Conservation (phyloP, 2,113 vertebrate species). For the Psammodynastes pulverulentus region DNA sequence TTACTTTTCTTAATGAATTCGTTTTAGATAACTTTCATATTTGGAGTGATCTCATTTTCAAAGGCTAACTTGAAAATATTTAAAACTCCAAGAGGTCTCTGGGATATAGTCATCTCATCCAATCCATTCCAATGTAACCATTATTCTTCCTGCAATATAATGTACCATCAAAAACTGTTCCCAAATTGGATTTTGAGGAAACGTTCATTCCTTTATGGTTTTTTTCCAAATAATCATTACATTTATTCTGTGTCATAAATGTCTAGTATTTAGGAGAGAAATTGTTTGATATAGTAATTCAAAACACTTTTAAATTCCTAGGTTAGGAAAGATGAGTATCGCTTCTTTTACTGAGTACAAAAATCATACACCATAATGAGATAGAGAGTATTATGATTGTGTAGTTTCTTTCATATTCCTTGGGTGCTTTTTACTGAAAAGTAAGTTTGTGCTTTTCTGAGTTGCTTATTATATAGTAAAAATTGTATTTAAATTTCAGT, state of each 20-base stretch:
- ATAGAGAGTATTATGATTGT: not conserved
- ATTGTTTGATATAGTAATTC: not conserved
- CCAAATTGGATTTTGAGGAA: constrained; percentile 2
- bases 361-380: not conserved
- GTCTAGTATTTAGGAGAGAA: not conserved
- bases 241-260: not conserved
- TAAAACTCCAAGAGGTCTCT: not conserved
- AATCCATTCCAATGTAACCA: not conserved
- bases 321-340: not conserved
- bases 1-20: not conserved
- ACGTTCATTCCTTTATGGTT: not conserved
- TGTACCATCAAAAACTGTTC: not conserved
- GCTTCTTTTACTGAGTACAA: not conserved
- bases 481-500: constrained; percentile 35
- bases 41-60: not conserved
- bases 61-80: not conserved
- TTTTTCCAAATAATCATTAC: not conserved
- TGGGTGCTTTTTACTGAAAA: constrained; percentile 14
- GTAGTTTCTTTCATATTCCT: not conserved
- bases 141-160: not conserved
- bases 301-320: not conserved
- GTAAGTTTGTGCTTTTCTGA: constrained; percentile 9
- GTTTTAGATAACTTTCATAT: not conserved
- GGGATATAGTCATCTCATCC: not conserved
- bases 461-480: constrained; percentile 22